These are phyloP conservation scores for Jacana jacana DNA, from an alignment of 2,113 vertebrate species.

Conservation along the genomic window DNA sequence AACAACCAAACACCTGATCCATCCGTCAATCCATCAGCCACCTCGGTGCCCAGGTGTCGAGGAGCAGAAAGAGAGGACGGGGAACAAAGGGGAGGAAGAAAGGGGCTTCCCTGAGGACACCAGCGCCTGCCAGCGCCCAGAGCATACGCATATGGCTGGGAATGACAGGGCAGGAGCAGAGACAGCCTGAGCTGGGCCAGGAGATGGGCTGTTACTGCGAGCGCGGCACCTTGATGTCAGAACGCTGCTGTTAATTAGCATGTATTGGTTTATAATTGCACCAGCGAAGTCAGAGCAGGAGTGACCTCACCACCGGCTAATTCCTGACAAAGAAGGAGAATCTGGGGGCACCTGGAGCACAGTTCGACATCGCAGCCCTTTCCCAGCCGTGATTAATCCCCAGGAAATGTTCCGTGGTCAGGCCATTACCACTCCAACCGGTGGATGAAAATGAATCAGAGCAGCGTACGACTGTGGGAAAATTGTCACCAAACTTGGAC, in stretches of 20 bases:
- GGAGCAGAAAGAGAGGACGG: not conserved
- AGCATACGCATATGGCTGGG: rapidly evolving
- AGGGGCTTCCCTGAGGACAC: not conserved
- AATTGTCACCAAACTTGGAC: conserved; percentile 56
- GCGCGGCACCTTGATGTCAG: not conserved
- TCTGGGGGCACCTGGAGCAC: conserved; percentile 28
- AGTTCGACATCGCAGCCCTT: not conserved
- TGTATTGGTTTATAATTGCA: not conserved
- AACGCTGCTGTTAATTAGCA: not conserved
- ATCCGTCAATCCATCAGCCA: not conserved
- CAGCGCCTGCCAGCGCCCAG: rapidly evolving
- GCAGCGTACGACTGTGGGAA: conserved; percentile 43
- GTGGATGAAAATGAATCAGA: conserved; percentile 41
- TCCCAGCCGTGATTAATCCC: conserved; percentile 53
- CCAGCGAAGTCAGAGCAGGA: not conserved
- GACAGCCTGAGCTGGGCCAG: not conserved
- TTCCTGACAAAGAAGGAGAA: not conserved
- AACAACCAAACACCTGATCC: not conserved
- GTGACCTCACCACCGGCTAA: not conserved
- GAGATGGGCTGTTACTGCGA: not conserved
- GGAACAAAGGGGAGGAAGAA: not conserved
- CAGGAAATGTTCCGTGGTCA: conserved; percentile 63
- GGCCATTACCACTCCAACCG: conserved; percentile 37
- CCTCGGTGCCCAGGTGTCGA: not conserved
- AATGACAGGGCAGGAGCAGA: not conserved